Percentiles rank a stretch among this genome's conserved stretches.
phyloP scores from a whole-genome alignment of 1,140 invertebrate genomes.

The Euura lappo region DNA sequence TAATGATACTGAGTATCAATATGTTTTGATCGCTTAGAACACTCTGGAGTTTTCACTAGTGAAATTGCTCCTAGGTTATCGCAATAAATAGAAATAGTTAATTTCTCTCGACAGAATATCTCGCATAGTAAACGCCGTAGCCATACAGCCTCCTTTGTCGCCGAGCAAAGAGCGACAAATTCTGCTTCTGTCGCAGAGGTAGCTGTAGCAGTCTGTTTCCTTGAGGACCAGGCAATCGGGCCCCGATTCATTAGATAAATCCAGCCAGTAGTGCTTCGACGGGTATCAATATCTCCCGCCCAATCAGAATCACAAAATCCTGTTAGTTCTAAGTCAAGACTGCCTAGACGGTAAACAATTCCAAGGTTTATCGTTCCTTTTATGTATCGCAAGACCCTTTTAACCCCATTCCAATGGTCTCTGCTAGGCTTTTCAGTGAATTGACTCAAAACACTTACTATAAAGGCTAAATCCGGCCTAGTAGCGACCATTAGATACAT shows the following conservation, averaged over 20 bases:
- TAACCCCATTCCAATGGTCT: background rate
- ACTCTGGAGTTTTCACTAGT: too few species aligned
- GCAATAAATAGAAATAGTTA: too few species aligned
- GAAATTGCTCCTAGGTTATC: too few species aligned
- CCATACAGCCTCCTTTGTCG: too few species aligned
- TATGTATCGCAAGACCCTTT: slow-evolving; percentile 31
- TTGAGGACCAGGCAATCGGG: slow-evolving; percentile 49
- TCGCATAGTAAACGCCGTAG: too few species aligned
- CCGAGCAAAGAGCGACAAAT: slow-evolving; percentile 44
- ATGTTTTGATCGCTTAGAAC: too few species aligned
- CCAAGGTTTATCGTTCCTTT: slow-evolving; percentile 13
- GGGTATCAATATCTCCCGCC: slow-evolving; percentile 38
- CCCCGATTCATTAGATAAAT: slow-evolving; percentile 40
- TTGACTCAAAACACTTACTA: slow-evolving; percentile 27
- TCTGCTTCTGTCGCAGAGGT: slow-evolving; percentile 56
- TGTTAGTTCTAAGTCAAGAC: slow-evolving; percentile 5
- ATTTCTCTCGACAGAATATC: too few species aligned
- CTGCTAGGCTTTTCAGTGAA: background rate
- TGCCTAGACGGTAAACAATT: background rate
- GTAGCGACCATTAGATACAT: slow-evolving; percentile 36
- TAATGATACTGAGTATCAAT: too few species aligned
- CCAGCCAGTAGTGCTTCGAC: slow-evolving; percentile 45
- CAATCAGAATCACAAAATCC: slow-evolving; percentile 31
- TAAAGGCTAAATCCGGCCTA: slow-evolving; percentile 40
- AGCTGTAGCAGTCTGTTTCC: slow-evolving; percentile 29